Percentiles rank a stretch among this genome's conserved stretches.
Conservation (phyloP, 2,113 vertebrate species). For the Tonatia bakeri region DNA sequence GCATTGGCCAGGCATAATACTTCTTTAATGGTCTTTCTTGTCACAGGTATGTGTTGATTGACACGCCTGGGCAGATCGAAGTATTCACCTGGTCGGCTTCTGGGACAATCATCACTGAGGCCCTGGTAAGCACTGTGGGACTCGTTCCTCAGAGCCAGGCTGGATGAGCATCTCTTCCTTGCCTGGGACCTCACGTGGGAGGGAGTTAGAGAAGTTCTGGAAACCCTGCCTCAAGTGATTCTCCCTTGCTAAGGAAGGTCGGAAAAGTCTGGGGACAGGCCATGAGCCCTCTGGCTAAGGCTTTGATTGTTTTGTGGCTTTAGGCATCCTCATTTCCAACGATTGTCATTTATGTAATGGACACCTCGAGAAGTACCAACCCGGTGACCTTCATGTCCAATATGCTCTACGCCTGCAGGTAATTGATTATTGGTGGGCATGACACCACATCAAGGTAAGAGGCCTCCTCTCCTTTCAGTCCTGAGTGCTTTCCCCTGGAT, state of each 20-base stretch:
- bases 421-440: constrained; percentile 14
- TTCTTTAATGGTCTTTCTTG: constrained; percentile 20
- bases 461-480: background rate
- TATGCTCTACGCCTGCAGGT: constrained; percentile 99
- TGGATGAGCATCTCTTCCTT: background rate
- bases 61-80: constrained; percentile 98
- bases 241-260: background rate
- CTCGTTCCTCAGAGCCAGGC: background rate
- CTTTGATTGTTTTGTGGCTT: constrained; percentile 9
- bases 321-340: constrained; percentile 96
- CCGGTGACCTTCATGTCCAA: constrained; percentile 99
- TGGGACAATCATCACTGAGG: constrained; percentile 96
- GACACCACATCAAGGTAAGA: background rate
- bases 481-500: background rate
- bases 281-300: background rate
- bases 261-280: background rate
- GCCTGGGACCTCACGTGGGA: background rate
- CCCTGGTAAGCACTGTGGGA: constrained; percentile 84
- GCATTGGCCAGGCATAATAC: background rate
- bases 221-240: background rate
- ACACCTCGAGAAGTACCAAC: constrained; percentile 94
- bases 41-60: constrained; percentile 92
- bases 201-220: background rate
- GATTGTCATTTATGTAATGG: constrained; percentile 97
- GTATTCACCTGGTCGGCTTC: constrained; percentile 99